phyloP scores from a whole-genome alignment of 2,113 vertebrate genomes.

The Baryphthengus martii region DNA sequence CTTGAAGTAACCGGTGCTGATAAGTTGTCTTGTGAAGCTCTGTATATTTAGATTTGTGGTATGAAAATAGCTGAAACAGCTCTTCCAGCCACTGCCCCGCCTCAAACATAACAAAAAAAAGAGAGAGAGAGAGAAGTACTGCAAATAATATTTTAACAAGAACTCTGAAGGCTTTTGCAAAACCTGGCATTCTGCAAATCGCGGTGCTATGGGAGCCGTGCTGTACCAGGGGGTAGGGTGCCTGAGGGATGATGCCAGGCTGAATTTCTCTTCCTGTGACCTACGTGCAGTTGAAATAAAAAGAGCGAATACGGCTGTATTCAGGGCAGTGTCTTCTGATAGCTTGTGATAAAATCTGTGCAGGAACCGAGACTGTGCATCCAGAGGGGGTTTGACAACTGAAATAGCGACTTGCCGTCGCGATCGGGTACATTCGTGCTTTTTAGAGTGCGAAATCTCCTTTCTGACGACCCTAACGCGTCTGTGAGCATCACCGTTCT shows the following conservation, averaged over 20 bases:
- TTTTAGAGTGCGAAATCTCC: background rate
- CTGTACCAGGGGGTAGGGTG: background rate
- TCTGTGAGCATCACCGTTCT: background rate
- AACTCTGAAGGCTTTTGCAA: background rate
- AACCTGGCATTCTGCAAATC: background rate
- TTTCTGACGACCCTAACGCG: background rate
- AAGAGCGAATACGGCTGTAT: accelerated
- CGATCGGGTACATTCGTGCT: background rate
- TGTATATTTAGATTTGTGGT: background rate
- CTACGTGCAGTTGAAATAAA: background rate
- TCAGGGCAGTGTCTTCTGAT: background rate
- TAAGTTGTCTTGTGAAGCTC: background rate
- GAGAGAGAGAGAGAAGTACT: background rate
- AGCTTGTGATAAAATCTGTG: background rate
- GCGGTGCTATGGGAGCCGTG: background rate
- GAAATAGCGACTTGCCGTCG: background rate
- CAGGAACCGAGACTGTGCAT: background rate
- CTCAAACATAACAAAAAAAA: background rate
- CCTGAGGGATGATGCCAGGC: background rate
- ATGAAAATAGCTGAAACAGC: background rate
- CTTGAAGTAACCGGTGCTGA: background rate
- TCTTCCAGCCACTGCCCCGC: background rate
- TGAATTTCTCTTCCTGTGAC: background rate
- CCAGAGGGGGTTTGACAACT: background rate
- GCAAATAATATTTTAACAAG: background rate